phyloP scores from a whole-genome alignment of 2,797 vertebrate genomes.

The Tamandua tetradactyla region DNA sequence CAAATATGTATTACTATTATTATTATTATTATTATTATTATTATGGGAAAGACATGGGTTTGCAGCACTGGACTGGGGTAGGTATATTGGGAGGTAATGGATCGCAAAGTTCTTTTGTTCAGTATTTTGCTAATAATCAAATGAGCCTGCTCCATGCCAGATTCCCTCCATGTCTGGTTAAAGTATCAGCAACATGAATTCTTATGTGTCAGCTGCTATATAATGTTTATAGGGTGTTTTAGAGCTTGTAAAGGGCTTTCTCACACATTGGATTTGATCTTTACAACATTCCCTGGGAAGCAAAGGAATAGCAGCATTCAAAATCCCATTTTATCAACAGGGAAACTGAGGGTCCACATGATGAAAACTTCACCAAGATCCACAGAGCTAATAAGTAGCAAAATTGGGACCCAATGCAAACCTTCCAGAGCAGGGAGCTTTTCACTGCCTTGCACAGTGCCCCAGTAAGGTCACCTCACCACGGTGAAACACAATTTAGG shows the following conservation, averaged over 20 bases:
- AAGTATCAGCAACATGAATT: background rate
- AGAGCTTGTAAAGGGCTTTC: background rate
- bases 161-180: background rate
- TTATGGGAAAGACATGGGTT: background rate
- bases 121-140: conserved; percentile 5
- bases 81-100: background rate
- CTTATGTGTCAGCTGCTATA: background rate
- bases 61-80: background rate
- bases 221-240: background rate
- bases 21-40: no score
- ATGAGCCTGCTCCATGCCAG: background rate
- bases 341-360: background rate
- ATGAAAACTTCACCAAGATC: background rate
- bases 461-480: background rate
- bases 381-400: background rate
- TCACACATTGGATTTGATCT: background rate
- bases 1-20: no score
- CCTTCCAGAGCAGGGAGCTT: background rate
- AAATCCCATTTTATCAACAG: background rate
- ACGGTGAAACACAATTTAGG: background rate
- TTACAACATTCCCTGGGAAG: background rate
- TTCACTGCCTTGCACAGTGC: background rate
- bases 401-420: background rate
- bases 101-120: background rate
- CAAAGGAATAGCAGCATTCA: background rate